These are phyloP conservation scores for Pangasius macronema DNA, from an alignment of 2,797 vertebrate genomes.

Conservation along the genomic window DNA sequence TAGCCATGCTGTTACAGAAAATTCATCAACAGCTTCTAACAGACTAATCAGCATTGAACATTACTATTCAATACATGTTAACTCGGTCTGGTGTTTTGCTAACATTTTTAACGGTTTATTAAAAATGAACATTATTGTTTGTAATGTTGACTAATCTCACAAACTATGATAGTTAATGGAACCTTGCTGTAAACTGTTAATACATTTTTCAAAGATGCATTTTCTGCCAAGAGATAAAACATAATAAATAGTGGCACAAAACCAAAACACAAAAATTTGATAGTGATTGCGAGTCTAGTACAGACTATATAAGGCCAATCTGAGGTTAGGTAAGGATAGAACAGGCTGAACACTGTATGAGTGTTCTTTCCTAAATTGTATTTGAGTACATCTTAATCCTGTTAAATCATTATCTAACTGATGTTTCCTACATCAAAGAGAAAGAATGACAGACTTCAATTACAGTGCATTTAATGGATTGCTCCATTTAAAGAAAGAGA, in stretches of 20 bases:
- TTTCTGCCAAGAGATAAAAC: conserved; percentile 10
- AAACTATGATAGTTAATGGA: not conserved
- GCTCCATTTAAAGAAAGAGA: not conserved
- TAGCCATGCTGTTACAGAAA: not conserved
- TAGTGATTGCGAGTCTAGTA: not conserved
- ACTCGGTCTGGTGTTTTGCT: not conserved
- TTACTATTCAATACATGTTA: not conserved
- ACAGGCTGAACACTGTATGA: not conserved
- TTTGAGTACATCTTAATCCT: conserved; percentile 59
- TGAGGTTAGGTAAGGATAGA: conserved; percentile 8
- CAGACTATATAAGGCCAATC: not conserved
- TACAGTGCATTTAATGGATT: not conserved
- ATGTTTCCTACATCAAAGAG: conserved; percentile 29
- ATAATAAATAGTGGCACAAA: not conserved
- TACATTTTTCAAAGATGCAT: not conserved
- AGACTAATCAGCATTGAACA: not conserved
- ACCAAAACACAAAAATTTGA: not conserved
- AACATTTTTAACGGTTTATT: not conserved
- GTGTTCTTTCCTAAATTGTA: conserved; percentile 54
- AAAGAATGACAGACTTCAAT: not conserved
- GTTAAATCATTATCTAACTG: conserved; percentile 60
- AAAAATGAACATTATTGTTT: not conserved
- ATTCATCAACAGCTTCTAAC: not conserved
- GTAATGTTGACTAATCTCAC: not conserved
- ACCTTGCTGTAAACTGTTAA: not conserved